These are phyloP conservation scores for Cheiracanthium punctorium DNA, from an alignment of 2,888 invertebrate genomes.

Conservation along the genomic window DNA sequence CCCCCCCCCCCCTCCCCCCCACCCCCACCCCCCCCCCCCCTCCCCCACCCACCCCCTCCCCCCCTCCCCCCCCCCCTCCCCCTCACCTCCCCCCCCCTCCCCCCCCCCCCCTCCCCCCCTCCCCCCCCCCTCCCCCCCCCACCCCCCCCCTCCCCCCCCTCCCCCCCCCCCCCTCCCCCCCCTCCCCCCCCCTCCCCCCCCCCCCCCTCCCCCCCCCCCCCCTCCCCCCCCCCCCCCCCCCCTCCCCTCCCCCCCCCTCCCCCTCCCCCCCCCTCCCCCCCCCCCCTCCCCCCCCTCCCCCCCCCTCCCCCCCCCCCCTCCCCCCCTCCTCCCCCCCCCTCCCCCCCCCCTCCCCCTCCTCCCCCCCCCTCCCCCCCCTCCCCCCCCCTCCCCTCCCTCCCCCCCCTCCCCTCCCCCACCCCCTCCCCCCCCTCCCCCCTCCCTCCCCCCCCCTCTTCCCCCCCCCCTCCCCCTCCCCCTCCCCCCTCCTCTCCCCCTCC, in stretches of 20 bases:
- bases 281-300: neutral
- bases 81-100: no score
- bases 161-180: neutral
- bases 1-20: neutral
- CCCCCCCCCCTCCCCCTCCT: neutral
- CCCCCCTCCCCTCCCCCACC: neutral
- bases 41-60: no score
- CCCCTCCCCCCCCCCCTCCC: no score
- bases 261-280: neutral
- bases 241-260: neutral
- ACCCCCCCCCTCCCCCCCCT: no score
- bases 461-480: neutral
- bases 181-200: neutral
- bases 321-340: neutral
- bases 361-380: neutral
- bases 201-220: neutral
- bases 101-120: neutral
- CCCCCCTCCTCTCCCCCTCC: neutral
- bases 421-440: neutral
- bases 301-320: neutral
- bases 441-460: neutral
- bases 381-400: neutral
- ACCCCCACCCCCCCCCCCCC: no score
- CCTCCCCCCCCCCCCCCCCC: neutral
- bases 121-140: no score